Conservation (phyloP, 2,113 vertebrate species). For the Albula glossodonta region DNA sequence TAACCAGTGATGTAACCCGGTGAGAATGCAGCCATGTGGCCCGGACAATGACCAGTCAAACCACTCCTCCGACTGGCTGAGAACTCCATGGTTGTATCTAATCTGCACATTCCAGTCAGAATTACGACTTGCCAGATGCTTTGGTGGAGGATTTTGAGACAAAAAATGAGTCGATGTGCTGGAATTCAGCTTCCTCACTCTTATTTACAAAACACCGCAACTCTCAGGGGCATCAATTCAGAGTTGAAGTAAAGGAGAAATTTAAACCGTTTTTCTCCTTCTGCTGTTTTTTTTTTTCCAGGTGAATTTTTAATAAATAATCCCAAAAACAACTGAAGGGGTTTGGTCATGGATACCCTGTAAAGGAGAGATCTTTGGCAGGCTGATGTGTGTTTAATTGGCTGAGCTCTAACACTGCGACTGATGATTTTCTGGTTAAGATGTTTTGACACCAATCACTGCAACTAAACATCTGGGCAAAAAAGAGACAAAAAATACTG, state of each 20-base stretch:
- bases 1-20: neutral
- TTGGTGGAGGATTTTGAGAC: neutral
- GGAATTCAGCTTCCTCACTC: neutral
- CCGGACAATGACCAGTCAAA: neutral
- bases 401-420: neutral
- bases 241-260: neutral
- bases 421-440: conserved; percentile 1
- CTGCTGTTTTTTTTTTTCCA: neutral
- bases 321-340: neutral
- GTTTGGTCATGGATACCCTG: neutral
- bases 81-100: too few species aligned
- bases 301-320: neutral
- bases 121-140: neutral
- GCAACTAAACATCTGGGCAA: neutral
- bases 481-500: neutral
- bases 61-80: too few species aligned
- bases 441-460: neutral
- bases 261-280: neutral
- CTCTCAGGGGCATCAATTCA: neutral
- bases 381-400: conserved; percentile 7
- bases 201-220: neutral
- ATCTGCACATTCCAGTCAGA: too few species aligned
- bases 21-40: neutral
- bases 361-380: neutral
- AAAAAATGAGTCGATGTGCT: neutral